Conservation (phyloP, 2,113 vertebrate species). For the Tinamus guttatus region DNA sequence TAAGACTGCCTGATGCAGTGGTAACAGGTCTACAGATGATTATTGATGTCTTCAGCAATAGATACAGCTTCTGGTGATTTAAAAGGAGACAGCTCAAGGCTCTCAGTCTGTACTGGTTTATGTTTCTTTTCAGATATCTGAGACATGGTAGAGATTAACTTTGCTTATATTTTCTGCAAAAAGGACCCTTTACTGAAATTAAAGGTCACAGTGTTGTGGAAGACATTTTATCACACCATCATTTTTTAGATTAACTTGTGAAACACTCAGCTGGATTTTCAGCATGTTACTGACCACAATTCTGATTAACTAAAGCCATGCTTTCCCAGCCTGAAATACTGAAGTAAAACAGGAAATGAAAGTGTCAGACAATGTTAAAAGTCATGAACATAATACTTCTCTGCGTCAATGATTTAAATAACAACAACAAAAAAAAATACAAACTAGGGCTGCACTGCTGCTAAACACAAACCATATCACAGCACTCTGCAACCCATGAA, state of each 20-base stretch:
- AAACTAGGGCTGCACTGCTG: neutral
- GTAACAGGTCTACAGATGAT: neutral
- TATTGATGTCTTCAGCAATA: neutral
- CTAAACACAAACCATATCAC: neutral
- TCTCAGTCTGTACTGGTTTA: neutral
- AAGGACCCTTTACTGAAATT: neutral
- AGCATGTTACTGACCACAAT: neutral
- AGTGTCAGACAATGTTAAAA: neutral
- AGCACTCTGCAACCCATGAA: neutral
- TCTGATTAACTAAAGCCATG: neutral
- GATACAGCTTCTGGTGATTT: neutral
- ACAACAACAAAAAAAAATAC: neutral
- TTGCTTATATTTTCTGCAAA: neutral
- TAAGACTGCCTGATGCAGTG: neutral
- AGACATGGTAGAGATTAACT: neutral
- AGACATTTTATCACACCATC: neutral
- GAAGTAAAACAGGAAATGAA: neutral
- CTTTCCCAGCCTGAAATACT: neutral
- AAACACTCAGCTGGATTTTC: neutral
- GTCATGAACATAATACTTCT: neutral
- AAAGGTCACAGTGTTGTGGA: neutral
- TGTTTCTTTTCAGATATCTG: neutral
- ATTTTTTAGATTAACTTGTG: neutral
- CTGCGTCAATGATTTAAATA: neutral
- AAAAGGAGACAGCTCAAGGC: neutral